Evolutionary conservation across 2,888 invertebrate species (phyloP), one percentile per base, ranked within the genome.

Genomic region (Rambutsinella grinnellia): DNA sequence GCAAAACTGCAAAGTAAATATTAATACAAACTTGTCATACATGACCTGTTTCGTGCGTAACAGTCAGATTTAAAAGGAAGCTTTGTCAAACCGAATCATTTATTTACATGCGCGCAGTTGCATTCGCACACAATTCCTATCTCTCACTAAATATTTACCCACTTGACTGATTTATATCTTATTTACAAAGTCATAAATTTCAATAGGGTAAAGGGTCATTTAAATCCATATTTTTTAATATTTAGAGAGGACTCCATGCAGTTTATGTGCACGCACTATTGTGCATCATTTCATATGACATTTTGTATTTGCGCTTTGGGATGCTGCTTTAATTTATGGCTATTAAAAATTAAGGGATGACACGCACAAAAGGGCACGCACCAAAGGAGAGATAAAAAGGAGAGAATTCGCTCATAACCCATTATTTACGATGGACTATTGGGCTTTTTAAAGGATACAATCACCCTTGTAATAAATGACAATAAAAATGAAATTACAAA

Each of bases 161-260:
- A 71, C 71, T 71, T 71, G 71, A 71, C 57, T 71, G 71, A 71
- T 71, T 71, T 71, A 71, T 71, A 63, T 63, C 63, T 63, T 71
- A 63, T 71, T 71, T 71, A 63, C 47, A 71, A 71, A 71, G 71
- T 53, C 62, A 71, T 71, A 71, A 71, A 71, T 71, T 63, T 63
- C 36, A 63, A 69, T 60, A 53, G 23, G 19, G 26, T 51, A 61
- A n/a, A 21, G 69, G 69, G 69, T 70, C 61, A 70, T 53, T 61
- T 36, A 24, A 53, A 26, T 44, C 46, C 61, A 70, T 70, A 70
- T 61, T 61, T 70, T 70, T 47, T 62, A 2, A 21, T 28, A 28
- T 21, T 54, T 23, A 44, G 26, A 36, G 36, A 44, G 21, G 47
- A 6, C 28, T 36, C n/a, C 58, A 58, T 58, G 36, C 36, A 26